Base-by-base conservation (phyloP, 2,888 invertebrate genomes). In the Sminthurinus aureus region DNA sequence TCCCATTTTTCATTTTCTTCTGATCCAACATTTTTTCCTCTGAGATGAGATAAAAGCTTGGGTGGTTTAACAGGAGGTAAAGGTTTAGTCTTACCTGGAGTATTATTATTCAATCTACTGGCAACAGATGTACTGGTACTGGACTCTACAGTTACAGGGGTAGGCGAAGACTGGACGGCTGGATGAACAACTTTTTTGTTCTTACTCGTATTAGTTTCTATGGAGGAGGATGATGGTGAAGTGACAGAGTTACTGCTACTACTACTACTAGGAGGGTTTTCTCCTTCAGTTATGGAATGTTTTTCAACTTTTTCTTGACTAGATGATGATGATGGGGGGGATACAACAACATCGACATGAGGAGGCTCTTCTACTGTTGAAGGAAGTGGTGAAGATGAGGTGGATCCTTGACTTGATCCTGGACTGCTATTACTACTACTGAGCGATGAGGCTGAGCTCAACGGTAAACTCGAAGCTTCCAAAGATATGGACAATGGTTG, bases 71-170 rank as follows among this genome's bases (percentile, higher is more conserved):
- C 50, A 69, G 82, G 82, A 51, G 69, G 67, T 77, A 76, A 20
- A 38, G 82, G 82, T 76, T 82, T 82, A 79, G 79, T 84, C 87
- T 87, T 87, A 87, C 87, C 87, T 87, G 86, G 87, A 86, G 85
- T 84, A 86, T 85, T 86, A 83, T 81, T 85, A 85, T 84, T 79
- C 38, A 38, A 38, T 84, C 85, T 85, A 86, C 85, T 74, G 73
- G 85, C 86, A 81, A 81, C 81, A 84, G 84, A 83, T 85, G 78
- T 79, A 81, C 79, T 82, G 77, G 26, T 75, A 74, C 74, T 81
- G 81, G 82, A 52, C 78, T 81, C 84, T 81, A 75, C 84, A 82
- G 80, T 73, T 73, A 77, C 81, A 76, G 58, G 83, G 77, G 71
- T 11, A 26, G 75, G 58, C 13, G 52, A 81, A 51, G 81, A 71